phyloP scores from a whole-genome alignment of 2,113 vertebrate species.

The Noturus placidus region DNA sequence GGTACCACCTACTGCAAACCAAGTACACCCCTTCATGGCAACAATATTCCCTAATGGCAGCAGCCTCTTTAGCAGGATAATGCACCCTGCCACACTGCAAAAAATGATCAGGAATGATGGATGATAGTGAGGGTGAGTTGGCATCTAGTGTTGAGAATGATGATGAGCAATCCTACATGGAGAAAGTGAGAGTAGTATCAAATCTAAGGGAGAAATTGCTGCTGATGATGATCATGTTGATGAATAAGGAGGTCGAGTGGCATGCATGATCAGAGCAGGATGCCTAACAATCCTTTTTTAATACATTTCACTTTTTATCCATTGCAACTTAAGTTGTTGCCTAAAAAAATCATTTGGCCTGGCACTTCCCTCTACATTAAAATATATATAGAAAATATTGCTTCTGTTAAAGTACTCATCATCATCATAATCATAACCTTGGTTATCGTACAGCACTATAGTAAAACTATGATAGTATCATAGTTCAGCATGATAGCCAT shows the following conservation, averaged over 20 bases:
- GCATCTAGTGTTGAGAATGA: neutral
- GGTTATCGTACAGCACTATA: neutral
- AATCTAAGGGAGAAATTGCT: neutral
- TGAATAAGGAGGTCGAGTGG: neutral
- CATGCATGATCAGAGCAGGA: neutral
- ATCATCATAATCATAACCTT: no score
- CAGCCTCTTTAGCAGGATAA: no score
- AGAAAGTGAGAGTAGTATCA: neutral
- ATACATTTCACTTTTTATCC: neutral
- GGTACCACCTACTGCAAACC: no score
- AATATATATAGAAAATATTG: no score
- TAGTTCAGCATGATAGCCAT: neutral
- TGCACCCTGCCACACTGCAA: no score
- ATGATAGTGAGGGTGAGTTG: neutral
- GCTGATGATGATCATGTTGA: neutral
- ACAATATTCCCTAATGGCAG: no score
- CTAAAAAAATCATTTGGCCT: no score
- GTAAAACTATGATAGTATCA: neutral
- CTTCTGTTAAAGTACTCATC: no score
- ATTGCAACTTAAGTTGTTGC: neutral
- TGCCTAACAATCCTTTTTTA: neutral
- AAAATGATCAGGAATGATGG: no score
- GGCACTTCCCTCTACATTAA: no score
- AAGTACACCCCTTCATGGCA: no score
- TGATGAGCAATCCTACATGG: neutral